Conservation (phyloP, 1,140 invertebrate genomes). For the Aphaenogaster floridana region DNA sequence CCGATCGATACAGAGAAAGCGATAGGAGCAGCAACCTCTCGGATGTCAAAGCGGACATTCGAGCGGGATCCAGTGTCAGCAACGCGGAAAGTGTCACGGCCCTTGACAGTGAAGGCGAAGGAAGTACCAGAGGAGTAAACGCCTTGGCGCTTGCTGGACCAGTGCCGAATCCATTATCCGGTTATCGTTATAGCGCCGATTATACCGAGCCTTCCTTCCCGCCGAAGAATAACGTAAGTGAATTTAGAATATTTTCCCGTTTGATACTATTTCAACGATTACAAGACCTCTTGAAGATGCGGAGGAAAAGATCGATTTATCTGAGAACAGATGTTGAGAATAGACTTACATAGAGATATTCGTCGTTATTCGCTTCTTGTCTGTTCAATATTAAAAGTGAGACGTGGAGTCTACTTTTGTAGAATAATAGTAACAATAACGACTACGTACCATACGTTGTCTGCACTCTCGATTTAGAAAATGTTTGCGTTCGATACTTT, state of each 20-base stretch:
- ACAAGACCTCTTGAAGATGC: background rate
- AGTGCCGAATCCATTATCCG: conserved; percentile 89
- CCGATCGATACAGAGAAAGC: conserved; percentile 94
- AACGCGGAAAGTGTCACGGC: conserved; percentile 90
- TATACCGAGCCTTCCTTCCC: conserved; percentile 94
- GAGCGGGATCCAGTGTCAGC: conserved; percentile 93
- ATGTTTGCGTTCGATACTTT: background rate
- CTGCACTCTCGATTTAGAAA: background rate
- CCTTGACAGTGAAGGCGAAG: conserved; percentile 87
- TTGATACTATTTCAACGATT: conserved; percentile 4
- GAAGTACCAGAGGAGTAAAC: conserved; percentile 87
- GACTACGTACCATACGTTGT: no score
- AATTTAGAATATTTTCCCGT: background rate
- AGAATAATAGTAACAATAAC: no score
- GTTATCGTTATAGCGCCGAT: conserved; percentile 95
- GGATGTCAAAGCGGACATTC: conserved; percentile 95
- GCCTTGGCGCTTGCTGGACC: conserved; percentile 92
- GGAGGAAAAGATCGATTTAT: background rate
- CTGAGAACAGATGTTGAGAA: background rate
- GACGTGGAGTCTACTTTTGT: no score
- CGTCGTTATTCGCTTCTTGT: no score
- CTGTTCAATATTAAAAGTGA: no score
- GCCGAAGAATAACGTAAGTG: conserved; percentile 88
- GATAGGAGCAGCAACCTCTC: conserved; percentile 96
- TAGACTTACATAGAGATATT: no score